Percentiles rank a stretch among this genome's conserved stretches.
Conservation (phyloP, 2,113 vertebrate species). For the Dasyornis broadbenti region DNA sequence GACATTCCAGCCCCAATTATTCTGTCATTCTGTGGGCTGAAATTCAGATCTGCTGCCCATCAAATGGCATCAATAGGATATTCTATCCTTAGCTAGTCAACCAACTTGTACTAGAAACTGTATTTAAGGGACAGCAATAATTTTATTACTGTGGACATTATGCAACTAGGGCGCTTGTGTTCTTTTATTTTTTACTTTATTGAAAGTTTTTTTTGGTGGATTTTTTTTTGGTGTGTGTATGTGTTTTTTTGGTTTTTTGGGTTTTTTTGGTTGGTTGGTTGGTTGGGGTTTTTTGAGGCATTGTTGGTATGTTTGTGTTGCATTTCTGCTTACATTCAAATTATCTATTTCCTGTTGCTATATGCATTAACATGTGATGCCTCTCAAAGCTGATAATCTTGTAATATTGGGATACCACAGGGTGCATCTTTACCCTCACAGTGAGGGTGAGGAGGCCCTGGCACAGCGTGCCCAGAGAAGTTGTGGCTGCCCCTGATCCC, state of each 20-base stretch:
- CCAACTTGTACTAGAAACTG: not conserved
- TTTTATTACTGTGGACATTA: not conserved
- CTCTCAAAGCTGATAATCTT: not conserved
- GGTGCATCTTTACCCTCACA: not conserved
- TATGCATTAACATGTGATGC: not conserved
- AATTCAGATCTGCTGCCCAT: not conserved
- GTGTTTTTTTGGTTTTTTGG: not conserved
- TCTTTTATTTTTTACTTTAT: not conserved
- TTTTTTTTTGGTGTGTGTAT: not conserved
- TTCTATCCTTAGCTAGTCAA: not conserved
- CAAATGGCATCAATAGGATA: not conserved
- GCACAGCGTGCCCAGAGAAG: not conserved
- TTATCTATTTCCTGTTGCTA: not conserved
- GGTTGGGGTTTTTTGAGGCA: not conserved
- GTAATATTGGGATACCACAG: accelerated
- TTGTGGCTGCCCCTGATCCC: not conserved
- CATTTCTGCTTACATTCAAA: not conserved
- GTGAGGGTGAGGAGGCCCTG: accelerated
- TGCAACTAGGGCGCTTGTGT: accelerated
- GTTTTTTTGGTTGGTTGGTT: not conserved
- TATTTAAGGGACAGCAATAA: not conserved
- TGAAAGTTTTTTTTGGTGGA: accelerated
- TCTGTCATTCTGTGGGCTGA: not conserved
- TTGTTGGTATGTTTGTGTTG: accelerated
- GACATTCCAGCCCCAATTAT: accelerated